These are phyloP conservation scores for Dicrurus megarhynchus DNA, from an alignment of 2,113 vertebrate genomes.

Conservation along the genomic window DNA sequence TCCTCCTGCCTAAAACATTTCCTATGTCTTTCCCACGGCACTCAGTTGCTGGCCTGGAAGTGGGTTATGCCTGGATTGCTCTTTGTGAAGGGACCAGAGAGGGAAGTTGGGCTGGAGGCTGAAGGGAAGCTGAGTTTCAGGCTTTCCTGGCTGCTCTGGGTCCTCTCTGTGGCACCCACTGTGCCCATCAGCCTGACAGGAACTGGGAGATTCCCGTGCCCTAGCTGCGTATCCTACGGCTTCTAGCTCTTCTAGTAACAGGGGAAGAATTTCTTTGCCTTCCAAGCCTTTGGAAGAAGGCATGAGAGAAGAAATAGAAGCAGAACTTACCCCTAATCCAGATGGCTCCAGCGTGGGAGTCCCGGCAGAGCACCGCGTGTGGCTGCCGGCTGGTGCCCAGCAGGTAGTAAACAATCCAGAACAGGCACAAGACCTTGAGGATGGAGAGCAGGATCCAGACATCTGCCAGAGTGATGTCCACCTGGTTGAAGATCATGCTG, in stretches of 20 bases:
- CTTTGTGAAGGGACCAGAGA: neutral
- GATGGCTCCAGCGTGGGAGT: slow-evolving; percentile 80
- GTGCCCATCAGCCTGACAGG: neutral
- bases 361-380: slow-evolving; percentile 62
- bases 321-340: slow-evolving; percentile 76
- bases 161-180: neutral
- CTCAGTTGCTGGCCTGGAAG: neutral
- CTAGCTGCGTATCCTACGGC: neutral
- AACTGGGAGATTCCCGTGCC: neutral
- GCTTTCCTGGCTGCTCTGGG: neutral
- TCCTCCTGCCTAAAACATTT: neutral
- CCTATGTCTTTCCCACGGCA: accelerated
- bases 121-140: neutral
- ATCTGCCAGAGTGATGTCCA: slow-evolving; percentile 69
- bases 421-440: slow-evolving; percentile 76
- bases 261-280: neutral
- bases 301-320: neutral
- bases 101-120: neutral
- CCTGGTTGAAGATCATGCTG: slow-evolving; percentile 76
- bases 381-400: slow-evolving; percentile 68
- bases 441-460: slow-evolving; percentile 78
- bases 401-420: slow-evolving; percentile 82
- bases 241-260: neutral
- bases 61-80: neutral
- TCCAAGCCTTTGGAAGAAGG: neutral